These are phyloP conservation scores for Bufotes viridis DNA, from an alignment of 2,797 vertebrate genomes.

Conservation along the genomic window DNA sequence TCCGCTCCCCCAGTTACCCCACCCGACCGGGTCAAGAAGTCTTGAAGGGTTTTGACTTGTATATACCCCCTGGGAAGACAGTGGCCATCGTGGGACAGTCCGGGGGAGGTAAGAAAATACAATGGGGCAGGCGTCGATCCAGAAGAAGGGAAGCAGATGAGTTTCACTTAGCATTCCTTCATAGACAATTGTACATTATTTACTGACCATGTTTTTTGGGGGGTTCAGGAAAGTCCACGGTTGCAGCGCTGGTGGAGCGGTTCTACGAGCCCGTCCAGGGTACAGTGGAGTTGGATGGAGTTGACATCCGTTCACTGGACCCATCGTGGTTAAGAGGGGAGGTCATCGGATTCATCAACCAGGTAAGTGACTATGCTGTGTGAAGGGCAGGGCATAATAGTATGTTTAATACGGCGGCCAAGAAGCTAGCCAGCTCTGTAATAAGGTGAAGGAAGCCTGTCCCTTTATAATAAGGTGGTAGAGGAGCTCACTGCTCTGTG, in stretches of 20 bases:
- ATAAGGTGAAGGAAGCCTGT: too few relatives aligned
- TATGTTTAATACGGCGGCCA: too few relatives aligned
- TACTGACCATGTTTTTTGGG: neutral
- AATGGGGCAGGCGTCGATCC: neutral
- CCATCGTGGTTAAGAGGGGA: conserved; percentile 91
- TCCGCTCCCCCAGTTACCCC: conserved; percentile 81
- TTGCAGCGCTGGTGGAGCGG: conserved; percentile 89
- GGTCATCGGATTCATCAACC: conserved; percentile 93
- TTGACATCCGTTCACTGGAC: conserved; percentile 85
- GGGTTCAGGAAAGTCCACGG: conserved; percentile 88
- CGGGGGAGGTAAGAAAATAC: conserved; percentile 84
- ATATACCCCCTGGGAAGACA: conserved; percentile 84
- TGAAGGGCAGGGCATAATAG: too few relatives aligned
- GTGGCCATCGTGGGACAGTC: conserved; percentile 95
- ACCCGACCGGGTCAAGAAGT: conserved; percentile 85
- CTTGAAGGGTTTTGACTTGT: conserved; percentile 83
- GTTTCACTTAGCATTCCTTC: neutral
- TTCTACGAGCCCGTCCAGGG: conserved; percentile 91
- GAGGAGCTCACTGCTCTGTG: too few relatives aligned
- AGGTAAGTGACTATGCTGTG: conserved; percentile 73
- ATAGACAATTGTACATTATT: neutral
- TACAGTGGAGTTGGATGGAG: conserved; percentile 84
- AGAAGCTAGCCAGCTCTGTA: too few relatives aligned
- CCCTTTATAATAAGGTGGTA: too few relatives aligned
- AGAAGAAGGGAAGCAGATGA: neutral